These are phyloP conservation scores for Sebastiscus albofasciatus DNA, from an alignment of 2,797 vertebrate genomes.

Conservation along the genomic window DNA sequence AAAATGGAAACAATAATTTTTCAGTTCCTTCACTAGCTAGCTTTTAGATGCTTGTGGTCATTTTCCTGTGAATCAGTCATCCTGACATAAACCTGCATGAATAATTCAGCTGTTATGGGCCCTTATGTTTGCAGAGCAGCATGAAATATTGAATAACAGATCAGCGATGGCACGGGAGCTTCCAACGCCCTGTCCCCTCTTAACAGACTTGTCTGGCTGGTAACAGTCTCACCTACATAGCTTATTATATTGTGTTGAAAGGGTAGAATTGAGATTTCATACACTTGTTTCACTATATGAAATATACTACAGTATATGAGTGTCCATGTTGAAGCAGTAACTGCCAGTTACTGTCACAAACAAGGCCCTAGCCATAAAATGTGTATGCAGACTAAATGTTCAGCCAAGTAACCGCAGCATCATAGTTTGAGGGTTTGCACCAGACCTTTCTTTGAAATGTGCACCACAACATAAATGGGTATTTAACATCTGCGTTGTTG, in stretches of 20 bases:
- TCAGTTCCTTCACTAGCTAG: not conserved
- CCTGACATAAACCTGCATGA: conserved; percentile 72
- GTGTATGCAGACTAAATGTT: not conserved
- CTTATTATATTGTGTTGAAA: not conserved
- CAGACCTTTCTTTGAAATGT: not conserved
- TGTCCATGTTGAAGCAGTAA: not conserved
- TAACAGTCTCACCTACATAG: not conserved
- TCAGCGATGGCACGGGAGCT: conserved; percentile 42
- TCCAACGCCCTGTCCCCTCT: conserved; percentile 13
- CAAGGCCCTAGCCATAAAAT: not conserved
- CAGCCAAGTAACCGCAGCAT: not conserved
- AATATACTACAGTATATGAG: not conserved
- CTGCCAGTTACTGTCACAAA: not conserved
- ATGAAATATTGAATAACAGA: conserved; percentile 75
- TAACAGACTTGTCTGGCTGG: conserved; percentile 40
- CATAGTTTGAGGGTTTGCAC: not conserved
- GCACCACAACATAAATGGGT: not conserved
- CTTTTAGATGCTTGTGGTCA: conserved; percentile 27
- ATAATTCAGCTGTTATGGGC: conserved; percentile 77
- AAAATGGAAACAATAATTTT: conserved; percentile 15
- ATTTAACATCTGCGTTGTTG: not conserved
- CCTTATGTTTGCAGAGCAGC: conserved; percentile 62
- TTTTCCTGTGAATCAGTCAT: conserved; percentile 73
- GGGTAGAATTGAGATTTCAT: not conserved
- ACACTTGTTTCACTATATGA: not conserved